These are phyloP conservation scores for Apodemia mormo DNA, from an alignment of 2,888 invertebrate genomes.

Conservation along the genomic window DNA sequence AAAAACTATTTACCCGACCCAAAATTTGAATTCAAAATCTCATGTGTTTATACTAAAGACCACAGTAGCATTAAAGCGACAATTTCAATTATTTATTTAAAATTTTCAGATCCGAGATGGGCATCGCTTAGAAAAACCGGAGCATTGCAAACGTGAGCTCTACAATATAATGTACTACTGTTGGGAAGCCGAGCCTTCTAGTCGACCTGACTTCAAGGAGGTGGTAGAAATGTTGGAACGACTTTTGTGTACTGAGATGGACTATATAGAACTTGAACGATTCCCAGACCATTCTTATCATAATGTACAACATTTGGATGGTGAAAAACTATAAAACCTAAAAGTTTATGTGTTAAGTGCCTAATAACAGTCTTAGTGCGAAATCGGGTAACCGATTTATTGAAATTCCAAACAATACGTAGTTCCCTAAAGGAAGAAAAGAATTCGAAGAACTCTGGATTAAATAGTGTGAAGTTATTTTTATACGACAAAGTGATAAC, in stretches of 20 bases:
- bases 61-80: too few species aligned
- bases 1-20: too few species aligned
- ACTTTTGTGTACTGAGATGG: slow-evolving; percentile 93
- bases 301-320: slow-evolving; percentile 91
- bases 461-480: too few species aligned
- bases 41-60: too few species aligned
- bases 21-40: too few species aligned
- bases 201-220: slow-evolving; percentile 92
- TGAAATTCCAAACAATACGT: too few species aligned
- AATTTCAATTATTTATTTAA: background rate
- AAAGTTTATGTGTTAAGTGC: too few species aligned
- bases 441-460: too few species aligned
- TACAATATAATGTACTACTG: slow-evolving; percentile 98
- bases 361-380: too few species aligned
- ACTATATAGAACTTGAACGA: slow-evolving; percentile 95
- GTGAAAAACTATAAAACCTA: slow-evolving; percentile 83
- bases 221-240: slow-evolving; percentile 91
- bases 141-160: slow-evolving; percentile 94
- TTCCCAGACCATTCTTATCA: slow-evolving; percentile 97
- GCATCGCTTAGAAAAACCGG: slow-evolving; percentile 94
- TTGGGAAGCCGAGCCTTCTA: slow-evolving; percentile 93
- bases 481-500: too few species aligned
- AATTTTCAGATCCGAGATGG: slow-evolving; percentile 90
- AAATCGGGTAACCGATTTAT: too few species aligned
- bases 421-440: too few species aligned